Percentiles rank a stretch among this genome's conserved stretches.
Evolutionary conservation across 2,797 vertebrate genomes (phyloP).

Genomic region (Hybognathus amarus): DNA sequence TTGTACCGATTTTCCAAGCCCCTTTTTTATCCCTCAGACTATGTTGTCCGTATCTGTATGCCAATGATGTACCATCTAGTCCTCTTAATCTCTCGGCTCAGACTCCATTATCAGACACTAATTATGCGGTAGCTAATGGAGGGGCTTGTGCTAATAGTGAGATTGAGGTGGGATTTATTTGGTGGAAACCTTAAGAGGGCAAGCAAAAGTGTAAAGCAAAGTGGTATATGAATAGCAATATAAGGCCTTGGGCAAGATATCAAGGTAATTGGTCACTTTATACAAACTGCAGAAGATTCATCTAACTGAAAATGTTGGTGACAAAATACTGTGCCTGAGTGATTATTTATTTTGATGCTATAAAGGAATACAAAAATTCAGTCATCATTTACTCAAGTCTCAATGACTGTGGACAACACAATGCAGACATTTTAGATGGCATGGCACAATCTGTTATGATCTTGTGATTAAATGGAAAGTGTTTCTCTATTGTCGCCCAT

Average conservation of each 20-base stretch:
- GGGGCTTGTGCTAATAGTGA: conserved; percentile 65
- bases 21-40: background rate
- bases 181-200: conserved; percentile 37
- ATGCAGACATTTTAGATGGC: background rate
- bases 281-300: conserved; percentile 6
- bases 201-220: conserved; percentile 3
- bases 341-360: background rate
- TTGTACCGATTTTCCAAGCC: background rate
- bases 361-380: background rate
- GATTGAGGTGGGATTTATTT: conserved; percentile 65
- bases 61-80: conserved; percentile 57
- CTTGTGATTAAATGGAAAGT: background rate
- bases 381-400: background rate
- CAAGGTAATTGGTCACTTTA: conserved; percentile 9
- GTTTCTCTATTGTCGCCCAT: background rate
- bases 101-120: conserved; percentile 72
- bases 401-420: background rate
- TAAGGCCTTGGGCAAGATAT: background rate
- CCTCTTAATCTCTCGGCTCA: conserved; percentile 70
- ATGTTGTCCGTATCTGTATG: conserved; percentile 62
- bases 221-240: conserved; percentile 22
- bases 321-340: background rate
- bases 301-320: background rate
- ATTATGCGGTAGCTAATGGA: conserved; percentile 71
- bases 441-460: background rate